A percentile compares a stretch with the other conserved stretches of the same genome.
These are phyloP conservation scores for Xylota segnis DNA, from an alignment of 2,888 invertebrate species.

Conservation along the genomic window DNA sequence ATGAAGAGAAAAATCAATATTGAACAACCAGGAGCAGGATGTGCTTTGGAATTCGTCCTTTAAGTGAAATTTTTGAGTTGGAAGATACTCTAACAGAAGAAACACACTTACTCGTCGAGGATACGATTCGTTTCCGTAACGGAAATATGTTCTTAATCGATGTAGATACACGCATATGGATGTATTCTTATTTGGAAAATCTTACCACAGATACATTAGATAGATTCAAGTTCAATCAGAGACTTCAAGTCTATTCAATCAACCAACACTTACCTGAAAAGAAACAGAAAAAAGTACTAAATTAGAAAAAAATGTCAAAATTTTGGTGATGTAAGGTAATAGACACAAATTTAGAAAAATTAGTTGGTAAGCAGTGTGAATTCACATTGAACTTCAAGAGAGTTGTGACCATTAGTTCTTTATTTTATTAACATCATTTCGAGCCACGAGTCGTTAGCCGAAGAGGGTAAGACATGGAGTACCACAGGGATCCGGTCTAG, in stretches of 20 bases:
- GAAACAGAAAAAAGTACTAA: constrained; percentile 25
- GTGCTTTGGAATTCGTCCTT: constrained; percentile 18
- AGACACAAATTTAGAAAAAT: too few relatives aligned
- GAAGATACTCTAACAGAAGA: neutral
- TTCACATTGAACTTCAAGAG: too few relatives aligned
- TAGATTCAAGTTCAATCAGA: neutral
- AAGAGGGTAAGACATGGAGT: too few relatives aligned
- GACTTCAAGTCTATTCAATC: constrained; percentile 6
- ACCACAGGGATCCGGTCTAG: too few relatives aligned
- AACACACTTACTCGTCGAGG: constrained; percentile 6
- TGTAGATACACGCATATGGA: too few relatives aligned
- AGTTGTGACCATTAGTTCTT: too few relatives aligned
- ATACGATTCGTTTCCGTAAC: constrained; percentile 12
- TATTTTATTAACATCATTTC: too few relatives aligned
- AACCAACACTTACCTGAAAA: constrained; percentile 65
- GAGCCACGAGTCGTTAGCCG: too few relatives aligned
- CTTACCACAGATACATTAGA: constrained; percentile 50
- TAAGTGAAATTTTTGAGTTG: constrained; percentile 8
- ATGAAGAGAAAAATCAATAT: constrained; percentile 60
- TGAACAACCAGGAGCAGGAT: constrained; percentile 20
- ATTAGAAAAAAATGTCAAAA: too few relatives aligned
- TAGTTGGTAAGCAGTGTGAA: too few relatives aligned
- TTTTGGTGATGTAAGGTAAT: too few relatives aligned
- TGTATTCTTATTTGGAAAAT: constrained; percentile 39
- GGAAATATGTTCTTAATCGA: neutral